phyloP scores from a whole-genome alignment of 2,113 vertebrate species.

The Orycteropus afer region DNA sequence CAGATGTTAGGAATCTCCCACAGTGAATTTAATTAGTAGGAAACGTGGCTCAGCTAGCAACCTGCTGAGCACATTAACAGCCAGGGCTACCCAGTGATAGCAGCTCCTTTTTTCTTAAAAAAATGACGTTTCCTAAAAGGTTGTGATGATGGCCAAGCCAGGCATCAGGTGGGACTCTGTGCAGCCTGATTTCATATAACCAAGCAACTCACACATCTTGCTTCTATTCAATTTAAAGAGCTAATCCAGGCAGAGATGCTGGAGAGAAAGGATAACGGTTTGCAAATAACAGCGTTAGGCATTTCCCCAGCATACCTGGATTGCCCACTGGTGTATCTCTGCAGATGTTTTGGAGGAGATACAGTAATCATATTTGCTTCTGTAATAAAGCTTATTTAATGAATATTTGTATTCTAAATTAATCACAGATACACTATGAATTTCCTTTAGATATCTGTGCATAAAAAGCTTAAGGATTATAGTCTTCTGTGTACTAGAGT shows the following conservation, averaged over 20 bases:
- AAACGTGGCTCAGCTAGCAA: constrained; percentile 65
- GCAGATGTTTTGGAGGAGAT: constrained; percentile 46
- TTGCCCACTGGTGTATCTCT: background rate
- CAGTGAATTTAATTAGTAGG: constrained; percentile 87
- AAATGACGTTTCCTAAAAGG: constrained; percentile 68
- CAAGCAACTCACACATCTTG: constrained; percentile 58
- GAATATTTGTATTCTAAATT: constrained; percentile 44
- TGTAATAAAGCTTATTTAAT: constrained; percentile 39
- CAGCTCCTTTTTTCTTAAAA: constrained; percentile 44
- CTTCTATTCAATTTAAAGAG: constrained; percentile 62
- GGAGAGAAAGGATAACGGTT: constrained; percentile 36
- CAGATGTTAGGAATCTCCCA: constrained; percentile 80
- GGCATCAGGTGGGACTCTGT: constrained; percentile 57
- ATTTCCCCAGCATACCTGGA: background rate
- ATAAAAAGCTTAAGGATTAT: constrained; percentile 41
- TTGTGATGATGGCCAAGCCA: constrained; percentile 54
- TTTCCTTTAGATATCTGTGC: constrained; percentile 59
- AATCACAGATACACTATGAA: background rate
- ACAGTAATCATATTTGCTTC: constrained; percentile 47
- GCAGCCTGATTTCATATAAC: constrained; percentile 55
- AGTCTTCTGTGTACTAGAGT: background rate
- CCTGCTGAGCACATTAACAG: constrained; percentile 78
- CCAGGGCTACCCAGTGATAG: constrained; percentile 35
- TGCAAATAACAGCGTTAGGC: background rate
- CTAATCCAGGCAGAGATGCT: constrained; percentile 33